Evolutionary conservation across 2,888 invertebrate genomes (phyloP), one percentile per base, ranked within the genome.

Genomic region (Ernsta delagoae): DNA sequence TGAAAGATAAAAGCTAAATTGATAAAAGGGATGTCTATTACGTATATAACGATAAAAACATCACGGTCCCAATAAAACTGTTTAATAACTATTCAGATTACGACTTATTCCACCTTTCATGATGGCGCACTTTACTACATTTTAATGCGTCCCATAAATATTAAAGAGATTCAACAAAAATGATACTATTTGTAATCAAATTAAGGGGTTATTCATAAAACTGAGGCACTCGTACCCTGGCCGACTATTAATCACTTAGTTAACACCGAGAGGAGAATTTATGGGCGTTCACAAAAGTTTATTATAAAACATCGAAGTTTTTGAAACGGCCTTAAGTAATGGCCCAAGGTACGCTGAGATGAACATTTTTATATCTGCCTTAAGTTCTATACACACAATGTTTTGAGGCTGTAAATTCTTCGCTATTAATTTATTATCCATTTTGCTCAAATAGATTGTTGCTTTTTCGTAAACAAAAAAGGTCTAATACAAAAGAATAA

Each of bases 201-300:
- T 84, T 80, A 83, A 70, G 75, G 77, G 76, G 76, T 77, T 80
- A 79, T 68, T 68, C 79, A 79, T 85, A 85, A 83, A 84, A 81
- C 75, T 75, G 70, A 77, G 71, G 62, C 62, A 63, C 41, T 68
- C 75, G 72, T 72, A 75, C 73, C 71, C 72, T 71, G 57, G 71
- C 66, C 62, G 69, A 60, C 72, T 75, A 77, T 79, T 76, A 77
- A 77, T 76, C 75, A 76, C 71, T 72, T 73, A 72, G 70, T 73
- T 74, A 72, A 72, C 64, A 68, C 71, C 69, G 70, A 48, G 70
- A 71, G 70, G 74, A 70, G 71, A 78, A 79, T 80, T 80, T 81
- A 80, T 74, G 74, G 71, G 45, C 64, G 59, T 59, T 59, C 59
- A 59, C 59, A 59, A 70, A 68, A 70, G 69, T 64, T 70, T 70